Evolutionary conservation across 2,888 invertebrate genomes (phyloP), one percentile per base, ranked within the genome.

Genomic region (Protonemura montana): DNA sequence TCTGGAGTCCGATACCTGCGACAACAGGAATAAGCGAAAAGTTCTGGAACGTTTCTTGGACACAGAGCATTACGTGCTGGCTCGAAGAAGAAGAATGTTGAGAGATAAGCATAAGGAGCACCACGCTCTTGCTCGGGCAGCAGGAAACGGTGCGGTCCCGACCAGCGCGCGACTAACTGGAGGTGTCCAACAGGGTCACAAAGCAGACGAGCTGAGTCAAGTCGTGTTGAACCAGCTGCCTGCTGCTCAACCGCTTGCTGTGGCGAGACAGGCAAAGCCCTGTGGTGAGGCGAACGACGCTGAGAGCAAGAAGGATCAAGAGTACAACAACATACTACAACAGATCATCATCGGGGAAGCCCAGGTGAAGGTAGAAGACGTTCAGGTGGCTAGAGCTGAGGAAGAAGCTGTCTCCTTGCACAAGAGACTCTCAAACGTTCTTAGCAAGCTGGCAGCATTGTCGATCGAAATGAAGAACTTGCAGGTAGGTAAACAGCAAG

Each of bases 1-100:
- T 5, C 29, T 81, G 10, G 81, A 81, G 81, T n/a, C 30, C 21
- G 81, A 81, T n/a, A 29, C 26, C n/a, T 81, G 81, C 30, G 28
- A 81, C 29, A 81, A 1, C 13, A 6, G n/a, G 7, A 81, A 30
- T 13, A 28, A 29, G 81, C 81, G 81, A 21, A 59, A 59, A 59
- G 59, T 21, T 13, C 59, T 59, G 59, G 21, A 59, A 21, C 13
- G 21, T 59, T 21, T 59, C 59, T 10, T 59, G 59, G 59, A 59
- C 59, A 21, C 21, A 7, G 16, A 59, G 13, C 59, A 59, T 21
- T 59, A 59, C 59, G 21, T 59, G 59, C 59, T 59, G 59, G 59
- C 59, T 2, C 59, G 59, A 21, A 59, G 59, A 59, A 10, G 59
- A 59, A 59, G 59, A 21, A 59, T 59, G 59, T 21, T 59, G 3